Base-by-base conservation (phyloP, 2,888 invertebrate species). In the Eilema caniola region DNA sequence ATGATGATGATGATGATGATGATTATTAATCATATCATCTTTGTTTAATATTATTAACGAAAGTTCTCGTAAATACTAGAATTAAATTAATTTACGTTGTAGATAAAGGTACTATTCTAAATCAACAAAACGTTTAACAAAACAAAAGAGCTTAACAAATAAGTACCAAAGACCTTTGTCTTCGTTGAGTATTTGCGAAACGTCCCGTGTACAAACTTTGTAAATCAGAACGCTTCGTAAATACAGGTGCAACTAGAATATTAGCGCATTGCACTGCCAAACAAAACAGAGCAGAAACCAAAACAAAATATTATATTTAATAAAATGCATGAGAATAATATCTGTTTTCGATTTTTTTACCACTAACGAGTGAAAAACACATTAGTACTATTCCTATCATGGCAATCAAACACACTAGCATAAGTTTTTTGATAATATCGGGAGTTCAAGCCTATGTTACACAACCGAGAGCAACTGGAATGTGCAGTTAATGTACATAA, bases 241-340 rank as follows among this genome's bases (percentile, higher is more conserved):
- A 73, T 57, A 66, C 28, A 64, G 63, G 57, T 70, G 57, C 37
- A 62, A 60, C 59, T 76, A 69, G 67, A 33, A 63, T 71, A 72
- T 76, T 76, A 70, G 67, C 62, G 11, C 20, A 63, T 69, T 66
- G 37, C 47, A 53, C 67, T 65, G 53, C 60, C 57, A 53, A 66
- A 71, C 68, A 72, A 76, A 79, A 74, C 74, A 71, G 67, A 57
- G 62, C 33, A 37, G 33, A 62, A 23, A 53, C 62, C 14, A 60
- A 5, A 0, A 11, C 23, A 33, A 12, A 10, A 23, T 33, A 57
- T 24, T 33, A 8, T 33, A 8, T 33, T 33, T 66, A 20, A 24
- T 10, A 23, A 33, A 16, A 59, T 4, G 10, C 4, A 16, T 41
- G 3, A 41, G 33, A 37, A 37, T 37, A 37, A 12, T 47, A 16